phyloP scores from a whole-genome alignment of 2,888 invertebrate species.

The Agelastica alni region DNA sequence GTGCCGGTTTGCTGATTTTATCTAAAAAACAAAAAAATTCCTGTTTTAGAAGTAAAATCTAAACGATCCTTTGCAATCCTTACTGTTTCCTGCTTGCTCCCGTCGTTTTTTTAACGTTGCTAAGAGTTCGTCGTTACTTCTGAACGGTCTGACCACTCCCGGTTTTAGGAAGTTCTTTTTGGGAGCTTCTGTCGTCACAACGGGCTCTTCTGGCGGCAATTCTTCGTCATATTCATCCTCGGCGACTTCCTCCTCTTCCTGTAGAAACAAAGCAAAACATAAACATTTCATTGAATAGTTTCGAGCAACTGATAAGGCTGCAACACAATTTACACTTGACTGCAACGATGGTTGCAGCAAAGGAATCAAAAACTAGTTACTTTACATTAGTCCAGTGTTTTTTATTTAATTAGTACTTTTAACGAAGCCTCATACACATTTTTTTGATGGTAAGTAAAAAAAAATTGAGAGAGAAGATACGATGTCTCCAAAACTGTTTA shows the following conservation, averaged over 20 bases:
- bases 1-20: conserved; percentile 40
- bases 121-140: conserved; percentile 77
- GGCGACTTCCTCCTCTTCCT: conserved; percentile 59
- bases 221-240: conserved; percentile 65
- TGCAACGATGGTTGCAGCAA: no score
- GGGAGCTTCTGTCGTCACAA: conserved; percentile 71
- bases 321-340: no score
- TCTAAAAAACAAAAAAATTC: conserved; percentile 34
- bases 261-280: conserved; percentile 41
- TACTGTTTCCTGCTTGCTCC: conserved; percentile 69
- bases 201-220: conserved; percentile 60
- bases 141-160: conserved; percentile 74
- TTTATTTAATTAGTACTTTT: no score
- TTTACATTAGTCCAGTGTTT: no score
- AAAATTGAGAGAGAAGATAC: no score
- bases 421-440: no score
- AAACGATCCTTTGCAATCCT: no score
- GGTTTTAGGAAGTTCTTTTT: conserved; percentile 66
- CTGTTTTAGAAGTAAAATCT: neutral
- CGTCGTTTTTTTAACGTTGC: conserved; percentile 74
- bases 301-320: no score
- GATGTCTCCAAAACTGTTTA: no score
- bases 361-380: no score
- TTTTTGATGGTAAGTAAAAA: no score
- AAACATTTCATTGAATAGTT: no score